Evolutionary conservation across 2,113 vertebrate species (phyloP).

Genomic region (Ellobius talpinus): DNA sequence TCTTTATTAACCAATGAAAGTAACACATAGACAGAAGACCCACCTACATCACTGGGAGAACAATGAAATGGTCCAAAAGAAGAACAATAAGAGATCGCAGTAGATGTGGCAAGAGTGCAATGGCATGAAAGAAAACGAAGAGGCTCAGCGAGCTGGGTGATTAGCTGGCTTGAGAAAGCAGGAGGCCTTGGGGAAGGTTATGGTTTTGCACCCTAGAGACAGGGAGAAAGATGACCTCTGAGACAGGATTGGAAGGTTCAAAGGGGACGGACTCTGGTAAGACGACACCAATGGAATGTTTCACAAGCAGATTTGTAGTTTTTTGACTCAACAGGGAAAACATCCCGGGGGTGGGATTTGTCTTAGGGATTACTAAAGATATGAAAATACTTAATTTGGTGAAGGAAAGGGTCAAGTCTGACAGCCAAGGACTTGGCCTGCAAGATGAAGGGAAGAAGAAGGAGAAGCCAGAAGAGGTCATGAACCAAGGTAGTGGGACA

Average conservation of each 20-base stretch:
- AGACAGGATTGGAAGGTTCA: background rate
- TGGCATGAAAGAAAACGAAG: slow-evolving; percentile 3
- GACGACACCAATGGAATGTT: background rate
- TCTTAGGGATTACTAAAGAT: background rate
- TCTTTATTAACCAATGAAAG: too few species aligned
- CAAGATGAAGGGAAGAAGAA: background rate
- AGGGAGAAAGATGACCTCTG: background rate
- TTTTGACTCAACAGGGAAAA: background rate
- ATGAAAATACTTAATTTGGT: background rate
- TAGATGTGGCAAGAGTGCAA: background rate
- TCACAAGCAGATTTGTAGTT: background rate
- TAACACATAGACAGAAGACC: too few species aligned
- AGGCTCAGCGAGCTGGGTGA: background rate
- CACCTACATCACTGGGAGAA: slow-evolving; percentile 11
- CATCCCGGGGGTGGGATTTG: background rate
- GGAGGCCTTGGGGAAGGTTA: background rate
- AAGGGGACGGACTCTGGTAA: background rate
- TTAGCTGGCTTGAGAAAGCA: background rate
- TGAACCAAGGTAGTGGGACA: background rate
- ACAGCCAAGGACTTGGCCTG: background rate
- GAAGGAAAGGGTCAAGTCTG: background rate
- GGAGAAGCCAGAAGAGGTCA: background rate
- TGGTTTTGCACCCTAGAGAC: background rate
- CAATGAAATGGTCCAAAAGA: background rate
- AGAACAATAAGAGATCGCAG: background rate